Base-by-base conservation (phyloP, 2,888 invertebrate species). In the Lissonota sp. region DNA sequence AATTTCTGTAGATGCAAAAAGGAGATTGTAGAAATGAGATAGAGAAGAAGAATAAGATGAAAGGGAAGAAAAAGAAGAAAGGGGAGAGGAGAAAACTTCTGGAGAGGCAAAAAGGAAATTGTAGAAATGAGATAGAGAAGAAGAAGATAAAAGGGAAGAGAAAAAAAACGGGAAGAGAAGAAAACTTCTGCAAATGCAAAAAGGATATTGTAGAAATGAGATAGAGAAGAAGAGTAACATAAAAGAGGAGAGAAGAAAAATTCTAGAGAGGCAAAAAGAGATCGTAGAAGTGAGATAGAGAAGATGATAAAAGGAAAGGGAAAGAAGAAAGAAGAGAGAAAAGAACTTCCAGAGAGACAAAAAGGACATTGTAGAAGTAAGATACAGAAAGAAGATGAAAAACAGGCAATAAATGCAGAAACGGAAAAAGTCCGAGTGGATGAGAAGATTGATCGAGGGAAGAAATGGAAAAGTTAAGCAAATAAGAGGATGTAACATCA, bases 81-180 rank as follows among this genome's bases (percentile, higher is more conserved):
- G 44, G 26, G 60, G 16, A 64, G 37, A 42, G 39, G 14, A 75
- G 73, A 78, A 46, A 49, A 51, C n/a, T n/a, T n/a, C n/a, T n/a
- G 51, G 46, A 62, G 63, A 37, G 51, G 12, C 53, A 49, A 57
- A 63, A 72, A 74, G 71, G 42, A 57, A 53, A 63, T 55, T 14
- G 51, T 51, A 51, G 62, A n/a, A n/a, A n/a, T n/a, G n/a, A n/a
- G n/a, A n/a, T n/a, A n/a, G n/a, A n/a, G n/a, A n/a, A n/a, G n/a
- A n/a, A n/a, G n/a, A n/a, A n/a, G n/a, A n/a, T n/a, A n/a, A n/a
- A 73, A 62, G 63, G 72, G 51, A 57, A 14, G 66, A 12, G 64
- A 66, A 67, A 53, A 58, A 63, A n/a, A n/a, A n/a, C n/a, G 66
- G 7, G 57, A 79, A 10, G 10, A 6, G 44, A 44, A n/a, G n/a